Evolutionary conservation across 2,113 vertebrate species (phyloP).

Genomic region (Pholis gunnellus): DNA sequence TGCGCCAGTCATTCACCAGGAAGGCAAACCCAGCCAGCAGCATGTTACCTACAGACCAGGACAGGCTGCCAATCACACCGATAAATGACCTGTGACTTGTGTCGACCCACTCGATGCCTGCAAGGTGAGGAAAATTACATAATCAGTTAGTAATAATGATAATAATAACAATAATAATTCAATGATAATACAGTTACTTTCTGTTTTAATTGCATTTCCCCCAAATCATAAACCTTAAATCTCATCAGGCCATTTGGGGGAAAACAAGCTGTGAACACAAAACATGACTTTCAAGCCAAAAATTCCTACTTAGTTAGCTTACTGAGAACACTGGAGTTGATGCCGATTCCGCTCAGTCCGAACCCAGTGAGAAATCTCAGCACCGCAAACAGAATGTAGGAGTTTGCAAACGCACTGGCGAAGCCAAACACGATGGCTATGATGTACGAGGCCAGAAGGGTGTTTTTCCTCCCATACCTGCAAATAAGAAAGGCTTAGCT

Average conservation of each 20-base stretch:
- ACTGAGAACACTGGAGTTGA: constrained; percentile 74
- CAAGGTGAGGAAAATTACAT: no score
- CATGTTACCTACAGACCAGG: constrained; percentile 79
- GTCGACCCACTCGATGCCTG: constrained; percentile 83
- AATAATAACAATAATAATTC: background rate
- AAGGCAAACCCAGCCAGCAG: constrained; percentile 76
- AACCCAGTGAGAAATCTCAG: constrained; percentile 81
- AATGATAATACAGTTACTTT: background rate
- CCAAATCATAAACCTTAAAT: background rate
- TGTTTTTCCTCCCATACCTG: constrained; percentile 79
- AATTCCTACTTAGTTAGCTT: background rate
- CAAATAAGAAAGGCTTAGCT: background rate
- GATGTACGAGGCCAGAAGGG: constrained; percentile 77
- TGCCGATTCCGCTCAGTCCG: constrained; percentile 73
- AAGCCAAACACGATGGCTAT: constrained; percentile 63
- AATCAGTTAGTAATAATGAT: background rate
- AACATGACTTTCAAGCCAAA: background rate
- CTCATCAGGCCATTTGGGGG: background rate
- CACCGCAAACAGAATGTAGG: constrained; percentile 70
- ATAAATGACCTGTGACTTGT: constrained; percentile 71
- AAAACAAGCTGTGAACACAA: no score
- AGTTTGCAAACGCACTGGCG: constrained; percentile 74
- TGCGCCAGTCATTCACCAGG: constrained; percentile 76
- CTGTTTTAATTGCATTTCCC: background rate
- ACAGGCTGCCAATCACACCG: constrained; percentile 71